Percentiles rank a stretch among this genome's conserved stretches.
Conservation (phyloP, 2,797 vertebrate species). For the Microctenopoma stevenorrisi region DNA sequence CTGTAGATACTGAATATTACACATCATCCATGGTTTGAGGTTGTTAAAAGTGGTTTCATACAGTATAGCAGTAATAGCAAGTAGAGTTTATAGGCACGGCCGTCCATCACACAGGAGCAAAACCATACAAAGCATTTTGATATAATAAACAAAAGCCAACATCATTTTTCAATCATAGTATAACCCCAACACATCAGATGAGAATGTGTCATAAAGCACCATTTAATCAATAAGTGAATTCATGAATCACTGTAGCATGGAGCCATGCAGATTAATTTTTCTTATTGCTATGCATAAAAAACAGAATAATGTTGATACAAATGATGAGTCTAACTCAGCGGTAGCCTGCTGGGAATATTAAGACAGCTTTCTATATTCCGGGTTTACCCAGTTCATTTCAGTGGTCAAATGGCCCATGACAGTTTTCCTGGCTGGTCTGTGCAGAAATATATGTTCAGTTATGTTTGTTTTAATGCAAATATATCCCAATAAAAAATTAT, state of each 20-base stretch:
- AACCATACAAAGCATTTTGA: neutral
- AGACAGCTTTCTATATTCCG: conserved; percentile 33
- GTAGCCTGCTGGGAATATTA: conserved; percentile 49
- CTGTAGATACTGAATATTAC: neutral
- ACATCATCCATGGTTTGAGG: neutral
- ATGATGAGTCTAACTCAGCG: conserved; percentile 41
- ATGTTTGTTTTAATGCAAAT: conserved; percentile 31
- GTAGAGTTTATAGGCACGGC: neutral
- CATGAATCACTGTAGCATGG: conserved; percentile 12
- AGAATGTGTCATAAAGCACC: conserved; percentile 12
- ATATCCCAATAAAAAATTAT: conserved; percentile 20
- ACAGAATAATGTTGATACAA: conserved; percentile 41
- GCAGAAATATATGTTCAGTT: conserved; percentile 28
- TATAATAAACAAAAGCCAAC: neutral
- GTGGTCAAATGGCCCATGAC: conserved; percentile 30
- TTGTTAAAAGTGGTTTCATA: neutral
- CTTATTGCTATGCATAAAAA: conserved; percentile 52
- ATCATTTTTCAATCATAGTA: conserved; percentile 20
- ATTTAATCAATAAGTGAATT: conserved; percentile 22
- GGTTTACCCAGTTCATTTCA: conserved; percentile 40
- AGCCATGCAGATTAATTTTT: conserved; percentile 38
- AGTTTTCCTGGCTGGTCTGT: conserved; percentile 27
- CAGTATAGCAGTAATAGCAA: neutral
- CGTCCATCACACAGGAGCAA: neutral
- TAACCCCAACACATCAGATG: conserved; percentile 11